Conservation (phyloP, 2,113 vertebrate species). For the Brevimyrus niger region DNA sequence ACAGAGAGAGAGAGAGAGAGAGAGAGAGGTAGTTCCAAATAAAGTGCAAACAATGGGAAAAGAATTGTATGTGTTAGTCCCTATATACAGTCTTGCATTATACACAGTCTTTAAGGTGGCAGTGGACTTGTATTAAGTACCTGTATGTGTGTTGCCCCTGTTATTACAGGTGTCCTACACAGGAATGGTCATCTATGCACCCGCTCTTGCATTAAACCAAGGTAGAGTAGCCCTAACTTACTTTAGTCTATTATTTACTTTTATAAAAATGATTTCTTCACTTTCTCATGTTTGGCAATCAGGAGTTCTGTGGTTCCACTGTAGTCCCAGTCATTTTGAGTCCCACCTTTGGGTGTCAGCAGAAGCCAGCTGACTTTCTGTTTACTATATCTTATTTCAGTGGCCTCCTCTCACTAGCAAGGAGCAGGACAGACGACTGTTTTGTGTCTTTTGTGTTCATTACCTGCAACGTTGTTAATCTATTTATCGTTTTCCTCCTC, state of each 20-base stretch:
- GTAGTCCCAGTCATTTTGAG: background rate
- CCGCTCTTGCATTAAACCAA: conserved; percentile 92
- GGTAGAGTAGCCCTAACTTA: conserved; percentile 50
- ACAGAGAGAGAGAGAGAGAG: background rate
- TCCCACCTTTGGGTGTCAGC: background rate
- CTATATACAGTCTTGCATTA: background rate
- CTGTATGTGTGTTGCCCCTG: background rate
- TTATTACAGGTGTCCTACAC: conserved; percentile 77
- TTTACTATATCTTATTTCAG: background rate
- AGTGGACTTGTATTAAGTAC: background rate
- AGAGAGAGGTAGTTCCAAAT: background rate
- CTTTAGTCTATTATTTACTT: background rate
- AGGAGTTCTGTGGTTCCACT: background rate
- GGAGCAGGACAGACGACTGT: background rate
- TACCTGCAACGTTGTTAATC: background rate
- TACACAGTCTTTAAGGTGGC: background rate
- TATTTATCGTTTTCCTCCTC: conserved; percentile 11
- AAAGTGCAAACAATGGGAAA: background rate
- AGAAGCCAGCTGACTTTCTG: background rate
- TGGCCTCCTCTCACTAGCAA: background rate
- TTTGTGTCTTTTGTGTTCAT: background rate
- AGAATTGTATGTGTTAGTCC: background rate
- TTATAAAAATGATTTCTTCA: background rate
- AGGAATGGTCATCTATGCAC: conserved; percentile 91
- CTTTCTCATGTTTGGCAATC: background rate